Percentiles rank a stretch among this genome's conserved stretches.
phyloP scores from a whole-genome alignment of 1,140 invertebrate species.

The Coptotermes formosanus region DNA sequence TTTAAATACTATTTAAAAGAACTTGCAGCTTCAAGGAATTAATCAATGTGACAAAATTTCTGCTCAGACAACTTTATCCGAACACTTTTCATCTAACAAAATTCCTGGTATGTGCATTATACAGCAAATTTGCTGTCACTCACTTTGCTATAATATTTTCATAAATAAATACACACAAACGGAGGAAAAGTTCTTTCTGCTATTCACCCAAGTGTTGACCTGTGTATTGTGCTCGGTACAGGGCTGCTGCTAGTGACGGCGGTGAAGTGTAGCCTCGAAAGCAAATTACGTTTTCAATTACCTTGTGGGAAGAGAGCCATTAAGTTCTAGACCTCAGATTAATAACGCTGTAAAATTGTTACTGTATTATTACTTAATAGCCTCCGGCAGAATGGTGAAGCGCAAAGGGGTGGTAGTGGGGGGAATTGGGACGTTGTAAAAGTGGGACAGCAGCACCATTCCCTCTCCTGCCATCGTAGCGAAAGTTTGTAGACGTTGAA shows the following conservation, averaged over 20 bases:
- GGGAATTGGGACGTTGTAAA: not conserved
- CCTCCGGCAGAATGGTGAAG: not conserved
- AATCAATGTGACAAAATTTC: too few relatives aligned
- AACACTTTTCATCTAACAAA: too few relatives aligned
- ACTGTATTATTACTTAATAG: conserved; percentile 5
- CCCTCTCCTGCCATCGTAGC: not conserved
- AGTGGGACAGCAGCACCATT: not conserved
- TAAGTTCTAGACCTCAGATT: not conserved
- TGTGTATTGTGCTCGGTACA: not conserved
- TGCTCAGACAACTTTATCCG: too few relatives aligned
- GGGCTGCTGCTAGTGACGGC: not conserved
- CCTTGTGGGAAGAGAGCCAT: not conserved
- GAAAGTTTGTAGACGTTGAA: not conserved
- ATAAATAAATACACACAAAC: too few relatives aligned
- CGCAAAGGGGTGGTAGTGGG: not conserved
- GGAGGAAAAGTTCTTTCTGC: too few relatives aligned
- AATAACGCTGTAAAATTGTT: conserved; percentile 10
- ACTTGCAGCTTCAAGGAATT: too few relatives aligned
- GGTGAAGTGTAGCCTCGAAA: not conserved
- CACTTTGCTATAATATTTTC: too few relatives aligned
- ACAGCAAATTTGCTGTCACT: too few relatives aligned
- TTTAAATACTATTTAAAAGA: too few relatives aligned
- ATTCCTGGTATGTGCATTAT: too few relatives aligned
- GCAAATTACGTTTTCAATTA: not conserved
- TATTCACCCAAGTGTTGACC: not conserved